phyloP scores from a whole-genome alignment of 2,888 invertebrate species.

The Rhabditoides inermis region DNA sequence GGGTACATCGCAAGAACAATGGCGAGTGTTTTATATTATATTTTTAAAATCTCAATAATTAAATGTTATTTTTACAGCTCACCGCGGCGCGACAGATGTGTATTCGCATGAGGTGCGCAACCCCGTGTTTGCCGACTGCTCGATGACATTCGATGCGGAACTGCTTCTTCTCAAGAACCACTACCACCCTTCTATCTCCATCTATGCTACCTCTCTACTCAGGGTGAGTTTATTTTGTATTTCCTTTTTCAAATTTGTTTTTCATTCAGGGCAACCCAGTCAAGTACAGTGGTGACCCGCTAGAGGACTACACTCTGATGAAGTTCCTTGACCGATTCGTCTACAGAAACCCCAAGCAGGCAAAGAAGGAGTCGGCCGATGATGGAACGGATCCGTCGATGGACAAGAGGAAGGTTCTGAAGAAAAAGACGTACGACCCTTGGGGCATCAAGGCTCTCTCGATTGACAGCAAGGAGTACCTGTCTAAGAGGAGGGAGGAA shows the following conservation, averaged over 20 bases:
- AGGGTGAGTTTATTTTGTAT: conserved; percentile 55
- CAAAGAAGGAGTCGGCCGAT: too few species aligned
- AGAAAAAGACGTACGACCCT: conserved; percentile 30
- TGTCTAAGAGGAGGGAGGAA: conserved; percentile 47
- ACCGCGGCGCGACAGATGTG: conserved; percentile 14
- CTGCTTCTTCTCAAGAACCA: conserved; percentile 66
- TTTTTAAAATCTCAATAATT: too few species aligned
- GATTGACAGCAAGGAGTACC: conserved; percentile 37
- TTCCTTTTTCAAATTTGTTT: background rate
- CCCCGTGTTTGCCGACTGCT: conserved; percentile 74
- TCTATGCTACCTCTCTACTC: conserved; percentile 75
- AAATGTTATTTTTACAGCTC: conserved; percentile 2
- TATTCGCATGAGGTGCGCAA: conserved; percentile 66
- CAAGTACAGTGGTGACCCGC: conserved; percentile 80
- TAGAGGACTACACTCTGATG: conserved; percentile 81
- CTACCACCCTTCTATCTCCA: conserved; percentile 81
- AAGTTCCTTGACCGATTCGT: conserved; percentile 88
- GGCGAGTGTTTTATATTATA: conserved; percentile 1
- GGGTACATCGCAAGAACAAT: conserved; percentile 26
- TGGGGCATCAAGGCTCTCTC: conserved; percentile 37
- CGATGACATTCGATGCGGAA: conserved; percentile 68
- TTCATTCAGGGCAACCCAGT: conserved; percentile 25
- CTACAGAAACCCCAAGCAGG: conserved; percentile 72
- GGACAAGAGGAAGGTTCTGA: too few species aligned
- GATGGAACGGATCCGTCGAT: background rate